Conservation (phyloP, 2,797 vertebrate species). For the Mycteria americana region DNA sequence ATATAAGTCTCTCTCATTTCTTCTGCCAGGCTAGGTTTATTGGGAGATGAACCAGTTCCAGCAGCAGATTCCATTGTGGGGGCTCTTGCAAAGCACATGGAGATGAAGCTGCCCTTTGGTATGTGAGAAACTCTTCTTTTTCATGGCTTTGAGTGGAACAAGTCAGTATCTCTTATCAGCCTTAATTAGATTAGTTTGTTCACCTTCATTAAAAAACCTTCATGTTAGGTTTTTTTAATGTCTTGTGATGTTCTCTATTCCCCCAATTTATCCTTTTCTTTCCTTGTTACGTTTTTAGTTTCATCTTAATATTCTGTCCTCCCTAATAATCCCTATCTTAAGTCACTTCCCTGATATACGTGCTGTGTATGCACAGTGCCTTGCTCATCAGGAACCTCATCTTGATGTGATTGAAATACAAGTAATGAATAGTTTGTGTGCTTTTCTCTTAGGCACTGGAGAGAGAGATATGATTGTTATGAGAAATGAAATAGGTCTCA, state of each 20-base stretch:
- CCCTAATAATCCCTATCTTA: not conserved
- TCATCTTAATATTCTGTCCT: not conserved
- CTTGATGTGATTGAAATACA: not conserved
- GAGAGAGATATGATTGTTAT: slow-evolving; percentile 94
- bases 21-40: slow-evolving; percentile 86
- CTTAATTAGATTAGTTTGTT: not conserved
- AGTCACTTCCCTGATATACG: not conserved
- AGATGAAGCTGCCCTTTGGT: slow-evolving; percentile 87
- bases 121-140: slow-evolving; percentile 6
- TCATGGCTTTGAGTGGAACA: not conserved
- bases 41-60: slow-evolving; percentile 85
- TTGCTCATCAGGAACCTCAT: not conserved
- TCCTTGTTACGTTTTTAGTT: not conserved
- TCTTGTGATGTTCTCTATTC: not conserved
- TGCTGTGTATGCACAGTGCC: not conserved
- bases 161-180: not conserved
- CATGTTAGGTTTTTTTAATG: not conserved
- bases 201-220: not conserved
- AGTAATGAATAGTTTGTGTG: not conserved
- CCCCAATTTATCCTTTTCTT: not conserved
- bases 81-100: slow-evolving; percentile 90
- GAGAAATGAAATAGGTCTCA: slow-evolving; percentile 89
- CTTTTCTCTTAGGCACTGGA: slow-evolving; percentile 70
- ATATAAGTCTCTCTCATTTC: not conserved
- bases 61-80: slow-evolving; percentile 83